Evolutionary conservation across 2,888 invertebrate genomes (phyloP).

Genomic region (Unio delphinus): DNA sequence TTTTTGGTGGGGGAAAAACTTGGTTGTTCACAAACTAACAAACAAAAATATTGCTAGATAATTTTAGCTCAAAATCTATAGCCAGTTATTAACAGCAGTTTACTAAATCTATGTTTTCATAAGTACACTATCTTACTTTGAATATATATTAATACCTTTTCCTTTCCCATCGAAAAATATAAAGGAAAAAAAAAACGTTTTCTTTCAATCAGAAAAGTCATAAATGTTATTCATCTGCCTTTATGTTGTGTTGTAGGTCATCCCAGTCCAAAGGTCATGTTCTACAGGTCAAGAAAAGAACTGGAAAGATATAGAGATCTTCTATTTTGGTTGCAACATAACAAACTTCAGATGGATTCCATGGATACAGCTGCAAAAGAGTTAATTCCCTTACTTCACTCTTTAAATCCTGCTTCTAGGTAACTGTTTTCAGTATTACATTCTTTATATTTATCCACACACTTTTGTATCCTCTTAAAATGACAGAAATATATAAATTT

Average conservation of each 20-base stretch:
- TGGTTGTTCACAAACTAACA: too few species aligned
- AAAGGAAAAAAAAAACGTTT: background rate
- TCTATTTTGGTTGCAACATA: constrained; percentile 36
- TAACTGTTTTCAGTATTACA: constrained; percentile 3
- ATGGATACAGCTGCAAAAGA: constrained; percentile 24
- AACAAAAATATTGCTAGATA: too few species aligned
- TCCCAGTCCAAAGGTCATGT: background rate
- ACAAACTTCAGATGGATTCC: constrained; percentile 27
- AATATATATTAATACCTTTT: too few species aligned
- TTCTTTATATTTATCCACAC: too few species aligned
- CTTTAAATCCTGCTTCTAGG: constrained; percentile 36
- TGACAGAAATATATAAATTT: too few species aligned
- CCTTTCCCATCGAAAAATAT: too few species aligned
- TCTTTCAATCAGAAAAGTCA: background rate
- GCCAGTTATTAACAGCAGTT: too few species aligned
- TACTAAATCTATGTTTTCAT: too few species aligned
- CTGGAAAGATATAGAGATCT: constrained; percentile 30
- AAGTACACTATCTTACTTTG: too few species aligned
- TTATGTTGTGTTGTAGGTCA: constrained; percentile 4
- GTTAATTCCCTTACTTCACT: constrained; percentile 32
- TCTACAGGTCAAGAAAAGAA: constrained; percentile 29
- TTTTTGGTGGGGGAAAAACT: too few species aligned
- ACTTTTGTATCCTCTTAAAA: too few species aligned
- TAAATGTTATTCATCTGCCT: background rate
- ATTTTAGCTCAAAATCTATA: too few species aligned